These are phyloP conservation scores for Dryococelus australis DNA, from an alignment of 2,888 invertebrate species.

Conservation along the genomic window DNA sequence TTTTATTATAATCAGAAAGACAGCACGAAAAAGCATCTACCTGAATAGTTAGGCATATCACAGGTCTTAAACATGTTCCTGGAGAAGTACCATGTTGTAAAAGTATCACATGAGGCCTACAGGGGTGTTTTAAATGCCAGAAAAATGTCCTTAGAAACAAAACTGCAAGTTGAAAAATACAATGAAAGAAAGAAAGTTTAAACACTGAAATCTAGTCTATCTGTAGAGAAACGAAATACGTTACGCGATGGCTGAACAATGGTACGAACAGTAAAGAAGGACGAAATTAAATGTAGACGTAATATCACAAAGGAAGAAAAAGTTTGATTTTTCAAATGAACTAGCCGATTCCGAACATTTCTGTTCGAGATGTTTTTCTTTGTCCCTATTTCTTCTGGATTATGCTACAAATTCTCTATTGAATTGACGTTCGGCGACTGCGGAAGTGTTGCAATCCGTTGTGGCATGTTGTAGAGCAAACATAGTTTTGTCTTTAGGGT, in stretches of 20 bases:
- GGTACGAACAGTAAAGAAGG: background rate
- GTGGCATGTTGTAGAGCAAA: no score
- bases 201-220: background rate
- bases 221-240: background rate
- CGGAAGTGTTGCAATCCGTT: no score
- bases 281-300: background rate
- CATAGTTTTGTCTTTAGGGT: no score
- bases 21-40: conserved; percentile 6
- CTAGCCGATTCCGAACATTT: background rate
- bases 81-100: background rate
- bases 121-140: background rate
- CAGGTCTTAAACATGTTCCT: background rate
- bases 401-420: no score
- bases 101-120: background rate
- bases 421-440: no score
- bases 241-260: background rate
- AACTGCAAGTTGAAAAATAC: background rate
- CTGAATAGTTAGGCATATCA: conserved; percentile 17
- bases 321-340: background rate
- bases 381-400: no score
- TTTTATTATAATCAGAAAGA: background rate
- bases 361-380: background rate
- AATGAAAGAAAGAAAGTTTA: background rate
- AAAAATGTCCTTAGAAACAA: background rate
- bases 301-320: background rate